A percentile compares a stretch with the other conserved stretches of the same genome.
Conservation (phyloP, 2,113 vertebrate species). For the Anarhynchus alexandrinus region DNA sequence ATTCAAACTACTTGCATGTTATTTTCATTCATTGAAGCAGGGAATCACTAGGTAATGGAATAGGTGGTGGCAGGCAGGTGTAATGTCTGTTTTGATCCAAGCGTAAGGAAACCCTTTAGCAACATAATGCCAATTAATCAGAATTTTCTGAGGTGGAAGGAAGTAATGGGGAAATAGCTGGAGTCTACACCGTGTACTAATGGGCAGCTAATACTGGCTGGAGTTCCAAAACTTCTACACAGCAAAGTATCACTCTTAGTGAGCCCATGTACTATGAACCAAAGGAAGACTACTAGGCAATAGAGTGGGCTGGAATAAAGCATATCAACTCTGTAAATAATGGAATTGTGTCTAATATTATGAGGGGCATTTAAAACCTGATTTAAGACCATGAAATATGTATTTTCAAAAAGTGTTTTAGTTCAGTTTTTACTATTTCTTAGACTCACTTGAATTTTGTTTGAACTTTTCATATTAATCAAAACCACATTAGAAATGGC, state of each 20-base stretch:
- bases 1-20: neutral
- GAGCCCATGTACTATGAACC: accelerated
- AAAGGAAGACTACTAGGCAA: neutral
- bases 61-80: neutral
- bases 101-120: neutral
- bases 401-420: neutral
- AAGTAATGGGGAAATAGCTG: neutral
- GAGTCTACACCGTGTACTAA: accelerated
- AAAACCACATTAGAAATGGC: neutral
- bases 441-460: neutral
- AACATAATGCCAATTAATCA: neutral
- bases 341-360: neutral
- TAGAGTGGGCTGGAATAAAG: neutral
- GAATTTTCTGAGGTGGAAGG: neutral
- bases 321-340: neutral
- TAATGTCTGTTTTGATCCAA: neutral
- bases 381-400: neutral
- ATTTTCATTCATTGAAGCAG: neutral
- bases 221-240: neutral
- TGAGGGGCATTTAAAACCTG: too few species aligned
- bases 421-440: neutral
- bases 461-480: neutral
- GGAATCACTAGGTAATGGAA: neutral
- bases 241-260: accelerated
- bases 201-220: neutral